These are phyloP conservation scores for Eupithecia vulgata DNA, from an alignment of 2,888 invertebrate genomes.

Conservation along the genomic window DNA sequence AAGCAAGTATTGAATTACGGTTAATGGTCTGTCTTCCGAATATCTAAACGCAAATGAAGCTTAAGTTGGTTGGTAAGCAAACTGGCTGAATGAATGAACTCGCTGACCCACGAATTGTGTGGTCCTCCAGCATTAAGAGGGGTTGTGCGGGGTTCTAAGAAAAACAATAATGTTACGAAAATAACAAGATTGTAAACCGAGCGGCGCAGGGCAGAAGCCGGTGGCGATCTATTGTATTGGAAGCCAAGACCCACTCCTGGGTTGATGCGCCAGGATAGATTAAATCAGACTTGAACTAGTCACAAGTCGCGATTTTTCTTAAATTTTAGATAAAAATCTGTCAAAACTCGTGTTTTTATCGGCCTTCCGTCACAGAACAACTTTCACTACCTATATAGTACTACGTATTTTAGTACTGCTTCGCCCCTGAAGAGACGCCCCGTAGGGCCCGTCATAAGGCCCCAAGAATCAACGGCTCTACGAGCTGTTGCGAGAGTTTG, in stretches of 20 bases:
- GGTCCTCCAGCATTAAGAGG: too few relatives aligned
- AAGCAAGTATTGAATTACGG: background rate
- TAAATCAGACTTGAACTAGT: too few relatives aligned
- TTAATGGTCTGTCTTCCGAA: background rate
- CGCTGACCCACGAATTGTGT: background rate
- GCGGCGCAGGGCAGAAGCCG: too few relatives aligned
- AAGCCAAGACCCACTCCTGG: background rate
- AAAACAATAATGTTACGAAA: background rate
- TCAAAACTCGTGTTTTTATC: background rate
- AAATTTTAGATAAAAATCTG: background rate
- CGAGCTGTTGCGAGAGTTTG: background rate
- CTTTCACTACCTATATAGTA: too few relatives aligned
- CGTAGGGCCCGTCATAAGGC: too few relatives aligned
- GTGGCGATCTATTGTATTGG: background rate
- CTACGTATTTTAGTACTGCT: background rate
- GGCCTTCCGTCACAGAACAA: background rate
- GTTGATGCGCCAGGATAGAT: background rate
- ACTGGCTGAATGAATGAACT: background rate
- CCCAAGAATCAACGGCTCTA: background rate
- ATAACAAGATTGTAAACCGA: too few relatives aligned
- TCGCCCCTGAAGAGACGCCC: background rate
- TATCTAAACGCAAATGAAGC: background rate
- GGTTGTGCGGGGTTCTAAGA: background rate
- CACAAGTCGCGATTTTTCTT: background rate
- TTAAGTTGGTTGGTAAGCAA: background rate